Base-by-base conservation (phyloP, 2,797 vertebrate genomes). In the Chelon auratus region DNA sequence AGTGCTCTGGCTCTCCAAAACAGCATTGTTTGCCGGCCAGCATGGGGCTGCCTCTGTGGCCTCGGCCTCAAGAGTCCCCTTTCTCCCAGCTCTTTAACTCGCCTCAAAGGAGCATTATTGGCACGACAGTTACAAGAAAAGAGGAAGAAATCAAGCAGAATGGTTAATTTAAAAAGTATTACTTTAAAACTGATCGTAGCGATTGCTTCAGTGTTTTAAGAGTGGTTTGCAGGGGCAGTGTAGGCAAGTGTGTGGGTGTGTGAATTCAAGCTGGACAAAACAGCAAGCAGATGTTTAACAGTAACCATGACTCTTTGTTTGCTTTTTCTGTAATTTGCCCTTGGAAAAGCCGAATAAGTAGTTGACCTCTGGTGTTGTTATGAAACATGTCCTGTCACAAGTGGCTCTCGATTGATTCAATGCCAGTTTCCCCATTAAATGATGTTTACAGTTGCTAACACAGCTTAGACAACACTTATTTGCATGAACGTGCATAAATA, bases 1-100 rank as follows among this genome's bases (percentile, higher is more conserved):
- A 71, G 83, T 61, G 61, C 81, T 89, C 51, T 20, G 76, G 79
- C 78, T 91, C 81, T 91, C 89, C 89, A 89, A 91, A 93, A 93
- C 90, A 73, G 88, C 90, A 94, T 95, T 95, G 94, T 95, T 93
- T 86, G 80, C 72, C 5, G 42, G 92, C 77, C 94, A 94, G 94
- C 94, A 94, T 94, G 94, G 91, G 93, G 92, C 91, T 90, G 89
- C 87, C 84, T 89, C 83, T 47, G 50, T 62, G 78, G 87, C 82
- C 87, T 83, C 79, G 1, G 82, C 85, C 78, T 87, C 81, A 87
- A 83, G 77, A 89, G 84, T 78, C 77, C 73, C 72, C 77, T 85
- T 89, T 89, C 83, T 75, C 87, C 65, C 65, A 69, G 72, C 84
- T 89, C 83, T 92, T 90, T 91, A 86, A 84, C 82, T 87, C 43